Percentiles rank a stretch among this genome's conserved stretches.
Evolutionary conservation across 2,797 vertebrate genomes (phyloP).

Genomic region (Iguana delicatissima): DNA sequence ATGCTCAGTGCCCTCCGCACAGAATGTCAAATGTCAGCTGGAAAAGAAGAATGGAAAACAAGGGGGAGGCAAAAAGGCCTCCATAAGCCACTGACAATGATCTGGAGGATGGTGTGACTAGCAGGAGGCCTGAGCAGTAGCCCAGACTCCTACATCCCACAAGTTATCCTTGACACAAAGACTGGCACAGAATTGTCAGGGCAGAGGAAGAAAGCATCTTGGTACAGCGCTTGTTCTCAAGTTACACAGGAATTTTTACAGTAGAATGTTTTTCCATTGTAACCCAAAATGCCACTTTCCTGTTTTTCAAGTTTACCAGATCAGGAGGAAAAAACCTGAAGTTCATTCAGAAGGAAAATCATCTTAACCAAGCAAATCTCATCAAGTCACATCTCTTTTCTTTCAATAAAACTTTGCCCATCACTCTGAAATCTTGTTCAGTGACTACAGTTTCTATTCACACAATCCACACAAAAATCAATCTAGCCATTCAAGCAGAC

Average conservation of each 20-base stretch:
- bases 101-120: no score
- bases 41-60: not conserved
- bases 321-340: not conserved
- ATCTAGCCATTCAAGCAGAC: conserved; percentile 16
- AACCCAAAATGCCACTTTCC: not conserved
- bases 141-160: not conserved
- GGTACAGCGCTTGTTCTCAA: not conserved
- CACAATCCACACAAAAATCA: not conserved
- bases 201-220: not conserved
- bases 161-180: not conserved
- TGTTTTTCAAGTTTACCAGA: not conserved
- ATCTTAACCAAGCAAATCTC: conserved; percentile 5
- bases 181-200: no score
- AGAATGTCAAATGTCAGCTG: not conserved
- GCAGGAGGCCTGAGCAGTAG: not conserved
- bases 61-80: no score
- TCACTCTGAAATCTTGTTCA: conserved; percentile 21
- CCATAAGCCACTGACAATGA: no score
- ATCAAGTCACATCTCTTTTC: conserved; percentile 4
- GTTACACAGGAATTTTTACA: not conserved
- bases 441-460: not conserved
- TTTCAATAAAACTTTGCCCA: not conserved
- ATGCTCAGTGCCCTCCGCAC: no score
- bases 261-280: not conserved
- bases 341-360: not conserved